These are phyloP conservation scores for Astyanax mexicanus DNA, from an alignment of 2,797 vertebrate species.

Conservation along the genomic window DNA sequence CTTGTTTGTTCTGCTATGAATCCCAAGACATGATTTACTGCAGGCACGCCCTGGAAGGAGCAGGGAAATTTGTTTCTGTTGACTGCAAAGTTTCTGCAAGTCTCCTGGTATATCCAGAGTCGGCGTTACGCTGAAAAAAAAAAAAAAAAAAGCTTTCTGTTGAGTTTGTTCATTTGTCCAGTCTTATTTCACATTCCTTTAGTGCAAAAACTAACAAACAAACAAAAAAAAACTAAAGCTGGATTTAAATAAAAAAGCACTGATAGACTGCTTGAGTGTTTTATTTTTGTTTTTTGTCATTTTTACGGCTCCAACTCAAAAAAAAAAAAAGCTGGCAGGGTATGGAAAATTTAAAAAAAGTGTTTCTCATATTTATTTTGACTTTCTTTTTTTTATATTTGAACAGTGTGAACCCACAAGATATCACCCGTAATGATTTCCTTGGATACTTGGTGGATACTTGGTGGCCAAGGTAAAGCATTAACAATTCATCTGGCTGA, in stretches of 20 bases:
- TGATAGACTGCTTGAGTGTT: background rate
- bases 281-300: background rate
- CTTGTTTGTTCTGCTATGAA: constrained; percentile 51
- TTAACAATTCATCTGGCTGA: constrained; percentile 16
- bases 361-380: no score
- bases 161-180: constrained; percentile 2
- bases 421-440: constrained; percentile 14
- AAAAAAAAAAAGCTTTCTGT: background rate
- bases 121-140: constrained; percentile 3
- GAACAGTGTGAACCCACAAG: no score
- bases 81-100: constrained; percentile 21
- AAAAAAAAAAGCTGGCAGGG: no score
- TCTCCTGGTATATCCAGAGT: constrained; percentile 5
- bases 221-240: background rate
- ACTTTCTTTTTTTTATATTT: no score
- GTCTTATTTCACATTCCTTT: background rate
- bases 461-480: constrained; percentile 15
- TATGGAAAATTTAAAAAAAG: no score
- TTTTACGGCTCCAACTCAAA: no score
- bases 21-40: constrained; percentile 60
- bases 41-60: constrained; percentile 42
- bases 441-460: background rate
- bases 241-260: background rate
- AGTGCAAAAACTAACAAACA: no score
- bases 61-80: constrained; percentile 18